phyloP scores from a whole-genome alignment of 1,140 invertebrate species.

The Ceratosolen fusciceps region DNA sequence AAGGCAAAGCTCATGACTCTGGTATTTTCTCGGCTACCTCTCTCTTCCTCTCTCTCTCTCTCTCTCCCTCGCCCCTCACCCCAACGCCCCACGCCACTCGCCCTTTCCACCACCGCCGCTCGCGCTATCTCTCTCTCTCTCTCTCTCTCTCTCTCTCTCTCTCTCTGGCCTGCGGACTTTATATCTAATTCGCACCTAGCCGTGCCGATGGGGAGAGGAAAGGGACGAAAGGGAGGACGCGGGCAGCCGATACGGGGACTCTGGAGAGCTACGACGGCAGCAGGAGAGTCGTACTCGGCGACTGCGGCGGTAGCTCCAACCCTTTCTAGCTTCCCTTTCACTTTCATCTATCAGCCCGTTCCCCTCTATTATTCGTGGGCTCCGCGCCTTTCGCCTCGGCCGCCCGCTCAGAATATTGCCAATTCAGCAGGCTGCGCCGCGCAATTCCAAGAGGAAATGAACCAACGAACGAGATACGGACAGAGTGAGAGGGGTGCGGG shows the following conservation, averaged over 20 bases:
- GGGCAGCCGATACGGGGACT: background rate
- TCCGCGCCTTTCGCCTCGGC: conserved; percentile 12
- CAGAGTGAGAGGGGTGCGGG: background rate
- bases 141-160: too few relatives aligned
- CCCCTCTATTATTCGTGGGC: conserved; percentile 29
- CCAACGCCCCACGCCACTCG: background rate
- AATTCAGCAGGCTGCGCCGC: conserved; percentile 3
- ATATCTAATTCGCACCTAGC: background rate
- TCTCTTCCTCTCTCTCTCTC: conserved; percentile 7
- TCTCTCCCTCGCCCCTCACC: background rate
- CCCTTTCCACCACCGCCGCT: too few relatives aligned
- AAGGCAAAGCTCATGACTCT: conserved; percentile 31
- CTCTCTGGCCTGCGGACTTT: background rate
- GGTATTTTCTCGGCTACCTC: conserved; percentile 24
- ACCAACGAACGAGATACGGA: conserved; percentile 23
- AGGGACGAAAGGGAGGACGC: conserved; percentile 21
- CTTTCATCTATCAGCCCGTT: conserved; percentile 55
- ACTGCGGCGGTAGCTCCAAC: conserved; percentile 37
- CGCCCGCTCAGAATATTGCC: conserved; percentile 8
- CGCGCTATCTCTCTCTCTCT: too few relatives aligned
- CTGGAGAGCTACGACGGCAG: background rate
- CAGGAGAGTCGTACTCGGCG: conserved; percentile 11
- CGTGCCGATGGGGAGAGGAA: background rate
- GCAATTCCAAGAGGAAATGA: conserved; percentile 23
- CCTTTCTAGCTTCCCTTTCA: conserved; percentile 61